These are phyloP conservation scores for Calyptommatus sinebrachiatus DNA, from an alignment of 2,113 vertebrate species.

Conservation along the genomic window DNA sequence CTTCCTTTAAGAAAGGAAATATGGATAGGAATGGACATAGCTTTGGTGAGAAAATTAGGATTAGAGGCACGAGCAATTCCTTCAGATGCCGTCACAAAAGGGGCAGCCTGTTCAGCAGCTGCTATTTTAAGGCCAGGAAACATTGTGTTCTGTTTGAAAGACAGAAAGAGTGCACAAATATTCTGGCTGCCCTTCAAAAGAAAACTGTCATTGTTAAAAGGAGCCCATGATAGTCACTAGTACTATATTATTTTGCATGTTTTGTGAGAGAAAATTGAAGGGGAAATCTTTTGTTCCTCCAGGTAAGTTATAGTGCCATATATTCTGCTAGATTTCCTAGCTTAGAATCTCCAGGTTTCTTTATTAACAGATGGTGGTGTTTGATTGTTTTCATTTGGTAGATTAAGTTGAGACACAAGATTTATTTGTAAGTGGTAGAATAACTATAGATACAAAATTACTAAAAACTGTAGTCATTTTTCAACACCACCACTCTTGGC, in stretches of 20 bases:
- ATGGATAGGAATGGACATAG: not conserved
- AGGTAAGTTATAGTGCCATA: not conserved
- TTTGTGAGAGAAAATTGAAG: not conserved
- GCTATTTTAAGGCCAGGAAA: constrained; percentile 10
- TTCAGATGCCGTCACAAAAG: not conserved
- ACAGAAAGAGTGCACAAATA: constrained; percentile 4
- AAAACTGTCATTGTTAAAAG: not conserved
- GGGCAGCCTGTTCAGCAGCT: not conserved
- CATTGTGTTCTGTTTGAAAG: not conserved
- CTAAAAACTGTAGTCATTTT: not conserved
- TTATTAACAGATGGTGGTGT: not conserved
- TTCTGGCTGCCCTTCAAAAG: constrained; percentile 10
- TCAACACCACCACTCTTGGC: no score
- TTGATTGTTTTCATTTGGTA: not conserved
- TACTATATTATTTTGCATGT: not conserved
- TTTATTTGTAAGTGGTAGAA: not conserved
- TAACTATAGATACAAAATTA: no score
- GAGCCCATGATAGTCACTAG: not conserved
- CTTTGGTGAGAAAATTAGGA: not conserved
- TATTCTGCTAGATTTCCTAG: not conserved
- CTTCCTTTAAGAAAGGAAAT: not conserved
- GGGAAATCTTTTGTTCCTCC: not conserved
- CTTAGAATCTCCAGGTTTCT: not conserved
- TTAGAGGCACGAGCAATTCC: not conserved
- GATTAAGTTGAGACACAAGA: not conserved